These are phyloP conservation scores for Ceratosolen fusciceps DNA, from an alignment of 1,140 invertebrate species.

Conservation along the genomic window DNA sequence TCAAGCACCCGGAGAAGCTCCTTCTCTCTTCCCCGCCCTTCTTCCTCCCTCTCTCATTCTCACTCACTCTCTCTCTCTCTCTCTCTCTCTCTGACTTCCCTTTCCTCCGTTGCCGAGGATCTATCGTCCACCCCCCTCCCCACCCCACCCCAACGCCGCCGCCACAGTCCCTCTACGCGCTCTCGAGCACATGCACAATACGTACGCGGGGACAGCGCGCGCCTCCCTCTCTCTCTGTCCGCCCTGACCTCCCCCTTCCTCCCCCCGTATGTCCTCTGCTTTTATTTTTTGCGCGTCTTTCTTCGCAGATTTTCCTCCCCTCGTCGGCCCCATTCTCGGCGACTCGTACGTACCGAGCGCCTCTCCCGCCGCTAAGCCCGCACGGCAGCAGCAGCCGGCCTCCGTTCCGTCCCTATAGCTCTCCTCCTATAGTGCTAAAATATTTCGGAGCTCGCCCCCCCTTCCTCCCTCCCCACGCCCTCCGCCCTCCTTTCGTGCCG, in stretches of 20 bases:
- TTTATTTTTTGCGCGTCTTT: conserved; percentile 22
- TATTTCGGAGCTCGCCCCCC: conserved; percentile 19
- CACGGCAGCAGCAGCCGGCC: too few relatives aligned
- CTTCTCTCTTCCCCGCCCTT: neutral
- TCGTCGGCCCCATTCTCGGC: neutral
- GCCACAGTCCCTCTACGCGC: too few relatives aligned
- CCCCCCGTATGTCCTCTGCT: conserved; percentile 4
- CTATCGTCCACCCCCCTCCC: too few relatives aligned
- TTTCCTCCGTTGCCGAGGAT: too few relatives aligned
- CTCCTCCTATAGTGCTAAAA: conserved; percentile 8
- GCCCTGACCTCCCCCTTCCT: neutral
- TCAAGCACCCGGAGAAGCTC: conserved; percentile 48
- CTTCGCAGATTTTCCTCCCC: neutral
- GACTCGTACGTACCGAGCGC: too few relatives aligned
- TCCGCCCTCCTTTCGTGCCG: too few relatives aligned
- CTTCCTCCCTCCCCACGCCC: too few relatives aligned
- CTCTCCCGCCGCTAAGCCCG: too few relatives aligned
- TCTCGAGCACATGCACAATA: neutral
- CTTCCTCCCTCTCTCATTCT: neutral
- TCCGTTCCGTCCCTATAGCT: neutral
- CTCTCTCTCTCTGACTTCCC: too few relatives aligned
- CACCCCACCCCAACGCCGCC: neutral
- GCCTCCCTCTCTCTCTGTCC: conserved; percentile 1
- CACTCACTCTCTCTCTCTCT: neutral
- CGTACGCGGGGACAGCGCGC: conserved; percentile 22